Base-by-base conservation (phyloP, 2,888 invertebrate genomes). In the Amphimallon solstitiale region DNA sequence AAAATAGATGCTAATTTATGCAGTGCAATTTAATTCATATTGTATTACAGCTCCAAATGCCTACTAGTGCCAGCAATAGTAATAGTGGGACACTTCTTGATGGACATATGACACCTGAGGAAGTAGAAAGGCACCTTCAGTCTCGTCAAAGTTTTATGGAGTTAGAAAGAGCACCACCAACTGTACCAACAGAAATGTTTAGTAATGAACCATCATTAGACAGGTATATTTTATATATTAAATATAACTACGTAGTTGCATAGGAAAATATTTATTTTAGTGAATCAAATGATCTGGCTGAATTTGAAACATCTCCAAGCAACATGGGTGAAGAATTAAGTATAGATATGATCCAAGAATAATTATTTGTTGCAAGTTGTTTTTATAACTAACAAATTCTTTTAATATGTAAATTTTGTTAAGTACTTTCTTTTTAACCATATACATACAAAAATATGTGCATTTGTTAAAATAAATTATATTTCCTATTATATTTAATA, bases 121-220 rank as follows among this genome's bases (percentile, higher is more conserved):
- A 96, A 81, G 92, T 95, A 5, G 94, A 95, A 80, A 86, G 94
- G 38, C 95, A 96, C 79, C 84, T 96, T 69, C 95, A 95, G 80
- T 92, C 94, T 10, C 85, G 92, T 12, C 93, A 93, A 75, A 90
- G 90, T 19, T 90, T 92, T 78, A 84, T 92, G 83, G 92, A 94
- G 81, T 84, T 94, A 69, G 95, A 95, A 80, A 88, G 93, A 73
- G 93, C 95, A 29, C 94, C 95, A 0, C 91, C 94, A 0, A 94
- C 94, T 9, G 93, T 96, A 23, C 96, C 96, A 2, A 93, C 92
- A 40, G 95, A 96, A 83, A 94, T 96, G 91, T 96, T 97, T 78
- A 95, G 95, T 82, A 95, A 95, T 82, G 95, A 96, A 76, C 94
- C 94, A 60, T 94, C 95, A 1, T 83, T 93, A 51, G 94, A 94